phyloP scores from a whole-genome alignment of 2,888 invertebrate species.

The Cephus nigrinus region DNA sequence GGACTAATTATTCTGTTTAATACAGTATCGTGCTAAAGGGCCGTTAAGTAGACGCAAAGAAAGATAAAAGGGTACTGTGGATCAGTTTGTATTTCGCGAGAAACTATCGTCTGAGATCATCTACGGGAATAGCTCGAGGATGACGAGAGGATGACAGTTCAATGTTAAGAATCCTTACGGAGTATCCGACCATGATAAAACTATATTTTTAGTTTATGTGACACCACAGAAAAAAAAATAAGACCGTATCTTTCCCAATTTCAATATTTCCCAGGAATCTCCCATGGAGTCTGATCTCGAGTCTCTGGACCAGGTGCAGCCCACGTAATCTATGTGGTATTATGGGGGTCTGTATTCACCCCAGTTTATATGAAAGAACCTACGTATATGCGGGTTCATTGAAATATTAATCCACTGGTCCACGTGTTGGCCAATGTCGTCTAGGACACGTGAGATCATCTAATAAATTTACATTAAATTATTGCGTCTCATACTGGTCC shows the following conservation, averaged over 20 bases:
- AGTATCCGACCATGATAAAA: not conserved
- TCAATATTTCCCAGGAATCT: not conserved
- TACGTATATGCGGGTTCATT: slow-evolving; percentile 54
- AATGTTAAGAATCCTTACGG: not conserved
- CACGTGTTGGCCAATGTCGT: not conserved
- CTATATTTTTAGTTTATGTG: not conserved
- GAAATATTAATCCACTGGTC: slow-evolving; percentile 26
- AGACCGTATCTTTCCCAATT: not conserved
- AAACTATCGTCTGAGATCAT: not conserved
- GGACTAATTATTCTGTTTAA: not conserved
- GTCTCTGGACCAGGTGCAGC: slow-evolving; percentile 23
- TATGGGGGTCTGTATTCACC: slow-evolving; percentile 52
- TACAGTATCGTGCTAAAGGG: not conserved
- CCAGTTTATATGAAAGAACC: slow-evolving; percentile 48
- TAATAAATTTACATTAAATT: not conserved
- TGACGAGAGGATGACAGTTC: not conserved
- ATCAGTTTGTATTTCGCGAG: not conserved
- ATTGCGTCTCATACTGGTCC: not conserved
- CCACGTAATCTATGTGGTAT: slow-evolving; percentile 25
- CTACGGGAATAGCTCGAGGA: not conserved
- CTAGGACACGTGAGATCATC: not conserved
- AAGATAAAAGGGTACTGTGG: not conserved
- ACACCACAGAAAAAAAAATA: not conserved
- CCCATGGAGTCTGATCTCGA: not conserved
- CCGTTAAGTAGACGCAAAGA: not conserved